Base-by-base conservation (phyloP, 2,888 invertebrate species). In the Linhomoeus sp. region DNA sequence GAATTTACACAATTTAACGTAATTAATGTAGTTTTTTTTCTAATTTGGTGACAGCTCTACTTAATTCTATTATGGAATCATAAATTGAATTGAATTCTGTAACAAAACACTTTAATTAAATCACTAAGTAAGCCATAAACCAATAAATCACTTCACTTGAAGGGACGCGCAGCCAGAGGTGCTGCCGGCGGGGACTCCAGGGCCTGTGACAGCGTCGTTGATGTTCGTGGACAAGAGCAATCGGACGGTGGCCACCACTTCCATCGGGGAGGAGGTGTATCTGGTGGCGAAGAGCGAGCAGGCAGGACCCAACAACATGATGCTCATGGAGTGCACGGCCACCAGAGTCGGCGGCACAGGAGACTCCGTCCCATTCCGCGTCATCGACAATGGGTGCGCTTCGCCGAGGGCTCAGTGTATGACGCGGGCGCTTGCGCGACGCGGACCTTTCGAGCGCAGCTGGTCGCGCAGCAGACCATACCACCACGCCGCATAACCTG, bases 261-360 rank as follows among this genome's bases (percentile, higher is more conserved):
- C 61, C 19, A 63, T 63, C 47, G 63, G 63, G 43, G 61, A 64
- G 43, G 58, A 57, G 47, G 52, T 63, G 3, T 40, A 41, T 43
- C 47, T 63, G 45, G 58, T 60, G 20, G 56, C 61, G 50, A 56
- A 58, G 38, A 58, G 58, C 19, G 61, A 61, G 20, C 63, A 63
- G 51, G 61, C 63, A 40, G 62, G 62, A 23, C 63, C 63, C 9
- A 59, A 60, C 53, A 64, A 63, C 50, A 64, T 63, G 63, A 63
- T 63, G 63, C 52, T 63, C 29, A 59, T 64, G 45, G 63, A 63
- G 43, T 63, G 63, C 49, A 57, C 57, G n/a, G 63, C 63, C 22
- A 63, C 57, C 12, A 52, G 63, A 29, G 58, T 61, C 41, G 63
- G 62, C 9, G 63, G 62, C 39, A 58, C 55, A 47, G 63, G 62